Base-by-base conservation (phyloP, 2,888 invertebrate genomes). In the Drosophila monieri region DNA sequence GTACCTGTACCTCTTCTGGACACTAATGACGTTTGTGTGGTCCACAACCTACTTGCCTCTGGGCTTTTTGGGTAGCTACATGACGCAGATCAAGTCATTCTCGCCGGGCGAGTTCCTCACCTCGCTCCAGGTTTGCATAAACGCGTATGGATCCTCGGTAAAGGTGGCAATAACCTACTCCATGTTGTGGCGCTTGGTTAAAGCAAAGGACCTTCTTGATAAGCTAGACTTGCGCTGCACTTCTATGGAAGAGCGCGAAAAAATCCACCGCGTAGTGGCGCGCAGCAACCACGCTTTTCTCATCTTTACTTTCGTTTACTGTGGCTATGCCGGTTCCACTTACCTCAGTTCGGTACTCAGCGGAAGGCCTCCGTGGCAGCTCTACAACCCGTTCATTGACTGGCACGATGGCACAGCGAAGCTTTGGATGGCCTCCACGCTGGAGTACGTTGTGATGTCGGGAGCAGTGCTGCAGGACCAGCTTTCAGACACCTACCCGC, bases 371-470 rank as follows among this genome's bases (percentile, higher is more conserved):
- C 81, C 80, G 0, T 89, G 81, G 64, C 86, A 88, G 55, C 66
- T 80, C 51, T 89, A 78, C 46, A 85, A 85, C 59, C 89, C 89
- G 1, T 55, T 70, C 30, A n/a, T 89, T 37, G 74, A 89, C 35
- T 89, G 89, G 89, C 75, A 60, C 0, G 73, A 73, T 9, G 30
- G 73, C 55, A 39, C 27, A 74, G 62, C 15, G 84, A 89, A 54
- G 10, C 18, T 41, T 15, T 89, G 3, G 84, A 88, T 47, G 62
- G 78, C 3, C 25, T 59, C 0, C 14, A 41, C 39, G 1, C 14
- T 88, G 4, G 89, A 89, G 44, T 84, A 75, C 8, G 61, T 83
- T 21, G 73, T 74, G 44, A 77, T 88, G 62, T 15, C 61, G 27
- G 76, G 85, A 3, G 78, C 86, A 3, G 80, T 80, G 51, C 77